Percentiles rank a stretch among this genome's conserved stretches.
These are phyloP conservation scores for Brachionus rotundiformis DNA, from an alignment of 1,140 invertebrate genomes.

Conservation along the genomic window DNA sequence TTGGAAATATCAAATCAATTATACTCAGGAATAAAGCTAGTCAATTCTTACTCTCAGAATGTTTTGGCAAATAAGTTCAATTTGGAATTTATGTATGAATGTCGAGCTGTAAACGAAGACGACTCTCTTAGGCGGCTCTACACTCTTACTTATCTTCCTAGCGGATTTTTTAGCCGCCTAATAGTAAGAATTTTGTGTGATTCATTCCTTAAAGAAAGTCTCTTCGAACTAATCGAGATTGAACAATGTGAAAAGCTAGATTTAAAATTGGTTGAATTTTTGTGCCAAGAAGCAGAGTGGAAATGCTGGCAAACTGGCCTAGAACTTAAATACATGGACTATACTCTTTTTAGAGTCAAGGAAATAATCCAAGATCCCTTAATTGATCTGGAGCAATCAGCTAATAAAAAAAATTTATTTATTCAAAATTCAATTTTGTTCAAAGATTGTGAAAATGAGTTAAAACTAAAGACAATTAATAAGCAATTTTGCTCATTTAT, in stretches of 20 bases:
- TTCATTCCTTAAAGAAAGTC: neutral
- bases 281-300: constrained; percentile 68
- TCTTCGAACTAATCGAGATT: constrained; percentile 38
- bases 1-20: neutral
- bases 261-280: constrained; percentile 36
- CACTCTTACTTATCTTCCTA: constrained; percentile 89
- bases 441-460: constrained; percentile 46
- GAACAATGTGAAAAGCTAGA: constrained; percentile 26
- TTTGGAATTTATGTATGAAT: constrained; percentile 48
- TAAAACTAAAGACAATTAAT: neutral
- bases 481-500: constrained; percentile 47
- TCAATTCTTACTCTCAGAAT: constrained; percentile 25
- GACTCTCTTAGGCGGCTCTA: constrained; percentile 63
- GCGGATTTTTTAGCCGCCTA: constrained; percentile 72
- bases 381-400: constrained; percentile 55
- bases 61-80: constrained; percentile 16
- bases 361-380: constrained; percentile 72
- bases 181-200: constrained; percentile 31
- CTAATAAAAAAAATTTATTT: constrained; percentile 56
- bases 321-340: constrained; percentile 78
- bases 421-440: constrained; percentile 4
- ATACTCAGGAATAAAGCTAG: constrained; percentile 17
- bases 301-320: constrained; percentile 91
- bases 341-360: constrained; percentile 78
- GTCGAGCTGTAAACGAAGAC: constrained; percentile 55